Evolutionary conservation across 2,113 vertebrate genomes (phyloP), one percentile per base, ranked within the genome.

Genomic region (Sinocyclocheilus anophthalmus): DNA sequence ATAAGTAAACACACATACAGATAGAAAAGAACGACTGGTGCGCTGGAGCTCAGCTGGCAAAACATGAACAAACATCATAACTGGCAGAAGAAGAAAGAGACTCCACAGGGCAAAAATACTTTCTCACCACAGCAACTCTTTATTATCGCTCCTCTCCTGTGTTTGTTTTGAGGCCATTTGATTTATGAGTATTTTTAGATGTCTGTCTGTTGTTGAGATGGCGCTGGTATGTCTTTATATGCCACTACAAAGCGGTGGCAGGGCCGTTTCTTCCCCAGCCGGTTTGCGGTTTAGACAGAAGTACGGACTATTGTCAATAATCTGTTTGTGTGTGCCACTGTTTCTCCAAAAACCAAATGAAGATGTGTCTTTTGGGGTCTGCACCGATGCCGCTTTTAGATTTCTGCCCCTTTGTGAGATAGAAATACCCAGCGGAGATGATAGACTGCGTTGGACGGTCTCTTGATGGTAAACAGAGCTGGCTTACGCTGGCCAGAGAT

Each of bases 141-240:
- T 94, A 92, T 92, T 92, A 85, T 87, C 86, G 84, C 76, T 89
- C 84, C 67, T 73, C 88, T 87, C 86, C 88, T 89, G 86, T 90
- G 89, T 94, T 94, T 95, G 92, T 94, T 93, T 94, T 92, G 88
- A 63, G 89, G 85, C 91, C 89, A 91, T 91, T 90, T 91, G 90
- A 91, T 92, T 91, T 89, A 42, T 10, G 88, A 93, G 92, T 94
- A 92, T 93, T 95, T 94, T 94, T 90, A 88, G 91, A 67, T 70
- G 53, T 87, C 88, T 86, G 92, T 88, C 91, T 94, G 92, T 91
- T 92, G 94, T 93, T 89, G 91, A 93, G 86, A 91, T 87, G 88
- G 77, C 86, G 84, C 92, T 70, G 90, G 93, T 94, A 95, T 95
- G 94, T 89, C 93, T 95, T 95, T 93, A 93, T 94, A 92, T 90